Conservation (phyloP, 2,113 vertebrate genomes). For the Pseudopodoces humilis region DNA sequence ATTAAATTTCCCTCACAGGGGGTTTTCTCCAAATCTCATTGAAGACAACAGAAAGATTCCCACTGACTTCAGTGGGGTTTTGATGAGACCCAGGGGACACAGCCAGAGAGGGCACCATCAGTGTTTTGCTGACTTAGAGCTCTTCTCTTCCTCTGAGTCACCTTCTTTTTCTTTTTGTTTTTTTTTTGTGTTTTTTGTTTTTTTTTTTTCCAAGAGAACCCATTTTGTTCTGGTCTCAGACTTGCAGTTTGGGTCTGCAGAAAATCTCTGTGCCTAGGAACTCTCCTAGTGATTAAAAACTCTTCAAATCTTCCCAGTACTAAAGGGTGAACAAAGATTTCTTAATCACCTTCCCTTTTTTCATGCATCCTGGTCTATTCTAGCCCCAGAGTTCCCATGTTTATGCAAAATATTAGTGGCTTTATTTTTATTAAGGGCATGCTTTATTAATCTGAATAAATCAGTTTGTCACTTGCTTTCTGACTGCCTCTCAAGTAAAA, state of each 20-base stretch:
- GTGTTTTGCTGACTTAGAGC: conserved; percentile 16
- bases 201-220: neutral
- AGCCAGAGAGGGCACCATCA: neutral
- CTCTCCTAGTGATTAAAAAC: neutral
- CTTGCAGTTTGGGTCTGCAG: neutral
- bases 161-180: neutral
- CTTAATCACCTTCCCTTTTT: conserved; percentile 4
- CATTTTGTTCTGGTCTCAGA: neutral
- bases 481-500: conserved; percentile 73
- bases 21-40: conserved; percentile 28
- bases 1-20: conserved; percentile 31
- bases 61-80: conserved; percentile 25
- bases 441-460: conserved; percentile 81
- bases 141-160: neutral
- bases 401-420: conserved; percentile 70
- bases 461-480: conserved; percentile 61
- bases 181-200: neutral
- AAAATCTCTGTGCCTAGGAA: neutral
- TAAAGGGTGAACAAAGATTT: neutral
- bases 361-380: neutral
- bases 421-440: conserved; percentile 67
- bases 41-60: conserved; percentile 42
- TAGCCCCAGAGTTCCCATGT: conserved; percentile 10
- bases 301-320: neutral
- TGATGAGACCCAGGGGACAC: neutral